A percentile compares a stretch with the other conserved stretches of the same genome.
Evolutionary conservation across 2,113 vertebrate genomes (phyloP).

Genomic region (Trochalopteron elliotii): DNA sequence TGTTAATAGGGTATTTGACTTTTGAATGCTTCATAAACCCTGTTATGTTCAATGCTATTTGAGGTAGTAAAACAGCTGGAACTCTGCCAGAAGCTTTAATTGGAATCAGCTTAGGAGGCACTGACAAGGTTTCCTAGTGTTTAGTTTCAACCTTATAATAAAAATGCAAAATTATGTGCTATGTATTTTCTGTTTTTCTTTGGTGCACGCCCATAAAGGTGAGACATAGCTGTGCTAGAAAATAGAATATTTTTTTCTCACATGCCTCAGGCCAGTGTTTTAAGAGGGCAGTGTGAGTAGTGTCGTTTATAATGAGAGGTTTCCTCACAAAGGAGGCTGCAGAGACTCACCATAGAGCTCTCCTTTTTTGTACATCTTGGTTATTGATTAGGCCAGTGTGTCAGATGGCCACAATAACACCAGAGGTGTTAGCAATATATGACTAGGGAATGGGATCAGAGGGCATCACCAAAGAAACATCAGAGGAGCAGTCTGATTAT

Average conservation of each 20-base stretch:
- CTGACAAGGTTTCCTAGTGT: constrained; percentile 81
- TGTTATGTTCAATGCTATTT: constrained; percentile 82
- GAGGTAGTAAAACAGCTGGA: constrained; percentile 84
- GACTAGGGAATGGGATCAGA: neutral
- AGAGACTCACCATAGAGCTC: neutral
- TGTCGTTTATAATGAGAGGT: constrained; percentile 5
- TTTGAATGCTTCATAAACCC: constrained; percentile 88
- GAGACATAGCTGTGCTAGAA: constrained; percentile 55
- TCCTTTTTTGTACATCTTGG: neutral
- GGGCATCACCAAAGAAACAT: neutral
- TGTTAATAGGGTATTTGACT: constrained; percentile 87
- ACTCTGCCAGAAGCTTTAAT: constrained; percentile 82
- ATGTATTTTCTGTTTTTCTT: constrained; percentile 70
- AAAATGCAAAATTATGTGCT: constrained; percentile 77
- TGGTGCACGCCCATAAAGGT: constrained; percentile 67
- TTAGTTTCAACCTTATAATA: constrained; percentile 80
- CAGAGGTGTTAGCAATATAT: neutral
- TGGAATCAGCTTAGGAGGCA: constrained; percentile 82
- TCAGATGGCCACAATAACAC: neutral
- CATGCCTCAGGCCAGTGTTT: constrained; percentile 11
- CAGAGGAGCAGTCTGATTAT: neutral
- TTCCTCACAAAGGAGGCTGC: neutral
- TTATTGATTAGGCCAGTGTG: neutral
- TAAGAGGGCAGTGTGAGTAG: neutral
- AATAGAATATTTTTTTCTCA: constrained; percentile 52